phyloP scores from a whole-genome alignment of 2,113 vertebrate species.

The Hydrolagus affinis region DNA sequence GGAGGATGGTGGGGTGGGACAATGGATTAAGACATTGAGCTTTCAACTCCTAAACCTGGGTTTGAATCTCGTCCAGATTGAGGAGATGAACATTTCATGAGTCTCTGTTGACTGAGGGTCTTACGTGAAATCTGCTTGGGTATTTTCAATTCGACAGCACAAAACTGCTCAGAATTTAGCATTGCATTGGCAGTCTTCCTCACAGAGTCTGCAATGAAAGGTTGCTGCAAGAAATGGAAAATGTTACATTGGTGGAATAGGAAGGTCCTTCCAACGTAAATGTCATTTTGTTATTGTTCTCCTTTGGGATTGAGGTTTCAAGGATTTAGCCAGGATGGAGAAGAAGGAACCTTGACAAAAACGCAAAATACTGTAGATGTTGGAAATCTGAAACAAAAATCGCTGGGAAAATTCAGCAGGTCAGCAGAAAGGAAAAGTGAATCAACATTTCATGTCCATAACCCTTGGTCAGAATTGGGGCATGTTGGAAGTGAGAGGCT shows the following conservation, averaged over 20 bases:
- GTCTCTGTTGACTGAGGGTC: not conserved
- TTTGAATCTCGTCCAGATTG: not conserved
- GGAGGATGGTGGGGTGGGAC: too few relatives aligned
- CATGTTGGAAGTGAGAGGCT: too few relatives aligned
- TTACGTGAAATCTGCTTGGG: not conserved
- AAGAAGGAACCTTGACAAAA: not conserved
- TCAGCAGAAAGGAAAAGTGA: too few relatives aligned
- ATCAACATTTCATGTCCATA: too few relatives aligned
- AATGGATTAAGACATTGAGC: too few relatives aligned
- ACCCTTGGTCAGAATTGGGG: too few relatives aligned
- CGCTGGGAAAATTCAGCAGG: too few relatives aligned
- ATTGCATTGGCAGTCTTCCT: not conserved
- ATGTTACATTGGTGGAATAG: not conserved
- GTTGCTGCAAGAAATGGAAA: not conserved
- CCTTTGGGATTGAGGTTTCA: not conserved
- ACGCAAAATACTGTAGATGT: too few relatives aligned
- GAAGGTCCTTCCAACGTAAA: too few relatives aligned
- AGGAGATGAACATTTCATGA: not conserved
- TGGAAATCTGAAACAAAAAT: too few relatives aligned
- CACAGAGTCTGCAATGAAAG: not conserved
- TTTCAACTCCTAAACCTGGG: slow-evolving; percentile 1
- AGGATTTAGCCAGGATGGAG: too few relatives aligned
- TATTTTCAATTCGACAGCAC: not conserved
- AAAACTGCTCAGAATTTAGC: not conserved
- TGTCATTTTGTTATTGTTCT: too few relatives aligned